Evolutionary conservation across 1,140 invertebrate species (phyloP).

Genomic region (Psix sp.): DNA sequence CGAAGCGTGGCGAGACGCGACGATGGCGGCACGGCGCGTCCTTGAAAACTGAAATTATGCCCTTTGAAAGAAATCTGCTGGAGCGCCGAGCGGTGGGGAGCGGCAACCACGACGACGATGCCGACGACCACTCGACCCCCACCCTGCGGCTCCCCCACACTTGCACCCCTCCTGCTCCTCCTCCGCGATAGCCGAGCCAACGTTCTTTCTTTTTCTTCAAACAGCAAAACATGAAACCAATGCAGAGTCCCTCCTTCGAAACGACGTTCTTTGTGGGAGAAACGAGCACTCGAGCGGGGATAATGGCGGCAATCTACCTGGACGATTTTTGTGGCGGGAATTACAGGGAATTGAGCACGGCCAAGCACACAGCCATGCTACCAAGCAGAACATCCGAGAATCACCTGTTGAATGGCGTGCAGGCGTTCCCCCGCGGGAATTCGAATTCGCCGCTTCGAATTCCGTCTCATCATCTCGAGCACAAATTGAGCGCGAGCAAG

Average conservation of each 20-base stretch:
- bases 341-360: conserved; percentile 58
- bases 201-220: conserved; percentile 45
- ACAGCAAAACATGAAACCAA: conserved; percentile 43
- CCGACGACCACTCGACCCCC: conserved; percentile 8
- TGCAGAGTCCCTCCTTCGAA: conserved; percentile 19
- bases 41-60: conserved; percentile 78
- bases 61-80: conserved; percentile 76
- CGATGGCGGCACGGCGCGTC: conserved; percentile 69
- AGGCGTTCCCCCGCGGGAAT: too few species aligned
- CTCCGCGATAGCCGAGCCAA: too few species aligned
- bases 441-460: too few species aligned
- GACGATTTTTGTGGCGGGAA: conserved; percentile 73
- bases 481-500: too few species aligned
- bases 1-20: conserved; percentile 47
- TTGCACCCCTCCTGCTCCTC: conserved; percentile 15
- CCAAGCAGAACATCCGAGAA: conserved; percentile 18
- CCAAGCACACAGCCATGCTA: neutral
- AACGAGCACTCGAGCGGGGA: conserved; percentile 57
- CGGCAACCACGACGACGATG: conserved; percentile 13
- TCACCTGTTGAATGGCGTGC: conserved; percentile 33
- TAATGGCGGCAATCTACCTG: conserved; percentile 76
- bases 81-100: conserved; percentile 51
- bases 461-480: too few species aligned
- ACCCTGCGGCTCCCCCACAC: conserved; percentile 7
- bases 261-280: conserved; percentile 62